Percentiles rank a stretch among this genome's conserved stretches.
phyloP scores from a whole-genome alignment of 2,888 invertebrate species.

The Chaetogeoica ovagalla region DNA sequence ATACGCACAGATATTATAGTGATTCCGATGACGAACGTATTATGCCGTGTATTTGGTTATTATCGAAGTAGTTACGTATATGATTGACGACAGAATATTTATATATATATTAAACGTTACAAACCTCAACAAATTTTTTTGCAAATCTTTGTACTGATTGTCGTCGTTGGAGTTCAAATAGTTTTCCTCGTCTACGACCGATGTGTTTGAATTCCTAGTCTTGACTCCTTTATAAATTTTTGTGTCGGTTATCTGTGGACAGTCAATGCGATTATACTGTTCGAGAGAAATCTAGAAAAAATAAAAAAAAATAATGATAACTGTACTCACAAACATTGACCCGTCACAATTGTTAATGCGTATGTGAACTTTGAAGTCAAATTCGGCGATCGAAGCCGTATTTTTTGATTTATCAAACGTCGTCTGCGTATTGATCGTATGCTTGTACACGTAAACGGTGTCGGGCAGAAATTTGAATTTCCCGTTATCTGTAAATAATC shows the following conservation, averaged over 20 bases:
- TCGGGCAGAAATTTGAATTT: constrained; percentile 50
- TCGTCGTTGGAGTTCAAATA: neutral
- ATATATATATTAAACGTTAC: constrained; percentile 5
- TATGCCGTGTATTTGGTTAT: no score
- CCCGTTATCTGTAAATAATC: constrained; percentile 34
- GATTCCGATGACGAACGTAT: no score
- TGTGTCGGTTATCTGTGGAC: constrained; percentile 33
- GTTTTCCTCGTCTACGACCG: constrained; percentile 27
- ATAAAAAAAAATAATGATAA: neutral
- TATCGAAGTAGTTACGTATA: no score
- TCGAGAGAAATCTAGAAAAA: no score
- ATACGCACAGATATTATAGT: no score
- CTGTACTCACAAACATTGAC: constrained; percentile 54
- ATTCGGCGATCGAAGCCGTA: constrained; percentile 55
- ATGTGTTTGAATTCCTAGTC: constrained; percentile 20
- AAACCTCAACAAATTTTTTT: constrained; percentile 49
- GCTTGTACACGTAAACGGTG: constrained; percentile 43
- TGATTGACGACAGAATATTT: no score
- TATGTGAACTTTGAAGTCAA: constrained; percentile 52
- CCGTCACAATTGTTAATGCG: constrained; percentile 55
- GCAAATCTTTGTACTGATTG: constrained; percentile 37
- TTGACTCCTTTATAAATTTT: constrained; percentile 38
- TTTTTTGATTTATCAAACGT: constrained; percentile 62
- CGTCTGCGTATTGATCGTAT: constrained; percentile 57
- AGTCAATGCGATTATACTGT: neutral